These are phyloP conservation scores for Procambarus virginalis DNA, from an alignment of 1,140 invertebrate genomes.

Conservation along the genomic window DNA sequence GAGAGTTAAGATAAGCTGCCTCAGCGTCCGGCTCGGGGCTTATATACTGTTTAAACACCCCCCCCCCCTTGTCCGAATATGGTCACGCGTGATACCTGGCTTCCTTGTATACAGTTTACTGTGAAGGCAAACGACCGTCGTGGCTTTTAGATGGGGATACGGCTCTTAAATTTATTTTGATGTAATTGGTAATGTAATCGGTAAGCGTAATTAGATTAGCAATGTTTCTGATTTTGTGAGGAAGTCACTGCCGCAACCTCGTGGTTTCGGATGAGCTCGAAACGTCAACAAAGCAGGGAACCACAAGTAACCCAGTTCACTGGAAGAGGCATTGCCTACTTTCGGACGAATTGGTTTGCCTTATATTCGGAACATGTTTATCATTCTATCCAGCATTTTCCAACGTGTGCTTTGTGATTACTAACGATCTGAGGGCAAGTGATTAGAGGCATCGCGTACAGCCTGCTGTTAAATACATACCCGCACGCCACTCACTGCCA, in stretches of 20 bases:
- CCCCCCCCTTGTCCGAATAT: background rate
- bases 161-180: background rate
- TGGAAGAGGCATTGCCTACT: background rate
- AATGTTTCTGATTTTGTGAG: background rate
- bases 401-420: too few relatives aligned
- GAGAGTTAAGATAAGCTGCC: background rate
- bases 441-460: too few relatives aligned
- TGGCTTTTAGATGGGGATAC: background rate
- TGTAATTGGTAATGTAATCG: background rate
- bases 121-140: background rate
- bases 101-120: background rate
- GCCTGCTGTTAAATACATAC: too few relatives aligned
- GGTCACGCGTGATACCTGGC: background rate
- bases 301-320: conserved; percentile 26
- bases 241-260: background rate
- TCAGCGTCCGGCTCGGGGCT: background rate
- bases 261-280: background rate
- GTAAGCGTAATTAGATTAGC: background rate
- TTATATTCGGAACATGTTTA: background rate
- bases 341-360: background rate
- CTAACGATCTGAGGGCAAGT: too few relatives aligned
- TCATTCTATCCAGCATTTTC: too few relatives aligned
- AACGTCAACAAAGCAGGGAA: conserved; percentile 3
- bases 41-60: background rate
- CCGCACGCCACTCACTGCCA: too few relatives aligned